phyloP scores from a whole-genome alignment of 2,888 invertebrate genomes.

The Chamaedrilus cognettii region DNA sequence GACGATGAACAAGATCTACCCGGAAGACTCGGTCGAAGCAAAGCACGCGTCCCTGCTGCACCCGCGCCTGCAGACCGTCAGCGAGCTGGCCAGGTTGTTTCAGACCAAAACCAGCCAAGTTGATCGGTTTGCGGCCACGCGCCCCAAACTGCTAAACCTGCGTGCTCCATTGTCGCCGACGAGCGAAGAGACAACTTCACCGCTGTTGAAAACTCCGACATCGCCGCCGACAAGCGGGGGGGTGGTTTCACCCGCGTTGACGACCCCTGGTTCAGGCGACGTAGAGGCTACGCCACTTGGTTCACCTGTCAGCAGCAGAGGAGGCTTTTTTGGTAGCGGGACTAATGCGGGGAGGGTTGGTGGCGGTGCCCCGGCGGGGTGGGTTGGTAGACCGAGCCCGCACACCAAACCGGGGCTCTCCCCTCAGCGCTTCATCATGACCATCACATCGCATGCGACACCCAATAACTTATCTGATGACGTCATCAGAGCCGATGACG shows the following conservation, averaged over 20 bases:
- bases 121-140: too few relatives aligned
- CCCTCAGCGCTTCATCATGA: neutral
- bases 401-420: neutral
- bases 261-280: neutral
- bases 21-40: neutral
- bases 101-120: neutral
- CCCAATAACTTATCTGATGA: neutral
- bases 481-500: neutral
- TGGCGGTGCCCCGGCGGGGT: neutral
- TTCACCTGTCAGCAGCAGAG: too few relatives aligned
- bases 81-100: neutral
- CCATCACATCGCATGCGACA: neutral
- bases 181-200: too few relatives aligned
- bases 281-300: neutral
- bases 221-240: too few relatives aligned
- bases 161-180: too few relatives aligned
- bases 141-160: too few relatives aligned
- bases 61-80: neutral
- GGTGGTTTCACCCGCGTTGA: neutral
- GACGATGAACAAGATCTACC: neutral
- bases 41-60: constrained; percentile 1
- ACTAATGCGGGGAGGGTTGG: too few relatives aligned
- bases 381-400: neutral
- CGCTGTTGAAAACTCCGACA: too few relatives aligned
- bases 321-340: too few relatives aligned